Evolutionary conservation across 2,113 vertebrate species (phyloP).

Genomic region (Osmerus eperlanus): DNA sequence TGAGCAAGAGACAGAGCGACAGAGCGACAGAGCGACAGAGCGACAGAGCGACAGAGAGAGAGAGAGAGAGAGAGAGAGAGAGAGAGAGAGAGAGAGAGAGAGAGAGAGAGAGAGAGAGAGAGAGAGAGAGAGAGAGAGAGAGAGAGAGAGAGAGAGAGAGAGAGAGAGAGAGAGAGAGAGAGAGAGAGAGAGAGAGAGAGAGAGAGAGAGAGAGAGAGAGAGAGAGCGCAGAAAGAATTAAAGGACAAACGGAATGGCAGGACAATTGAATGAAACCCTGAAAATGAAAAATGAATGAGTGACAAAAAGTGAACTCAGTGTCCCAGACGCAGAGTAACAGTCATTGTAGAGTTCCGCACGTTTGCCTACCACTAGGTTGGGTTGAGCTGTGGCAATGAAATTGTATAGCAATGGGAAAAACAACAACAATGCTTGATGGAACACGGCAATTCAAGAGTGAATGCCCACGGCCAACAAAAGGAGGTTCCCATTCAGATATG

Average conservation of each 20-base stretch:
- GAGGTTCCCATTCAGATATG: slow-evolving; percentile 24
- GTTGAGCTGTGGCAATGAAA: no score
- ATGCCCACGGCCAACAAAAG: slow-evolving; percentile 6
- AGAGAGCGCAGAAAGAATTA: slow-evolving; percentile 38
- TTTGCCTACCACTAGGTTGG: no score
- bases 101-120: slow-evolving; percentile 16
- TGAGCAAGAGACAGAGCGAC: neutral
- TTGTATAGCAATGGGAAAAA: neutral
- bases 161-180: neutral
- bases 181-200: neutral
- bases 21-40: no score
- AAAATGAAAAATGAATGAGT: slow-evolving; percentile 46
- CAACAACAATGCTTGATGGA: neutral
- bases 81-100: slow-evolving; percentile 24
- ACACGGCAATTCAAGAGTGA: neutral
- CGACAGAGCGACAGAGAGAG: no score
- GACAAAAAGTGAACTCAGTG: slow-evolving; percentile 4
- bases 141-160: slow-evolving; percentile 24
- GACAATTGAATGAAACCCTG: no score
- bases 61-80: slow-evolving; percentile 25
- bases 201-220: slow-evolving; percentile 24
- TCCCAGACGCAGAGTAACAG: neutral
- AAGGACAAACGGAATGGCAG: slow-evolving; percentile 36
- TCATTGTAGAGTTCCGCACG: neutral
- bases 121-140: slow-evolving; percentile 25